A percentile compares a stretch with the other conserved stretches of the same genome.
These are phyloP conservation scores for Ramphastos sulfuratus DNA, from an alignment of 2,113 vertebrate species.

Conservation along the genomic window DNA sequence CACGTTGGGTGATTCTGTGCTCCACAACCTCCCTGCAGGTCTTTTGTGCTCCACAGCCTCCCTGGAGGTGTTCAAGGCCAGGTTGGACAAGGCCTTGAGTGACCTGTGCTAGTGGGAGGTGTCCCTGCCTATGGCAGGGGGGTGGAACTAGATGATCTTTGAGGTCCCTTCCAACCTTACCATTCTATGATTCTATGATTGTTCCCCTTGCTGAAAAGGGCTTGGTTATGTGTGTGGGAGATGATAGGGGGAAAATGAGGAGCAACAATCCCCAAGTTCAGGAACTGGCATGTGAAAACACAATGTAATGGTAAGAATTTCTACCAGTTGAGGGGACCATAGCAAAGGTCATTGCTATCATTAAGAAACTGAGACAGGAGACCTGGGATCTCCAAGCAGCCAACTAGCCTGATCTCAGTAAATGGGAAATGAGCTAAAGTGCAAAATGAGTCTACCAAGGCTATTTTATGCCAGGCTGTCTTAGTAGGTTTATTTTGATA, in stretches of 20 bases:
- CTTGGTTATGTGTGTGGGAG: rapidly evolving
- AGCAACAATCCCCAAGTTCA: background rate
- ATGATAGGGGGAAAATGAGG: background rate
- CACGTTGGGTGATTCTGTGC: no score
- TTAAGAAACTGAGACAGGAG: background rate
- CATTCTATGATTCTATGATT: background rate
- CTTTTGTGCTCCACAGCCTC: no score
- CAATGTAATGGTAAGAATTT: background rate
- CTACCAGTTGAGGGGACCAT: rapidly evolving
- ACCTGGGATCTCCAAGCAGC: slow-evolving; percentile 3
- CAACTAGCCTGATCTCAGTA: background rate
- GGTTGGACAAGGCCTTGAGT: no score
- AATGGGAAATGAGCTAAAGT: slow-evolving; percentile 8
- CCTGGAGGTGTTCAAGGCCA: no score
- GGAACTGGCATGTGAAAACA: background rate
- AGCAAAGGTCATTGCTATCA: background rate
- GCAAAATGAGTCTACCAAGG: slow-evolving; percentile 15
- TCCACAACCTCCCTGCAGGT: no score
- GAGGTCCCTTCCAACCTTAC: no score
- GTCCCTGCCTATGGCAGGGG: no score
- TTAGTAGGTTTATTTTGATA: slow-evolving; percentile 11
- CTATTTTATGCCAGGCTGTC: background rate
- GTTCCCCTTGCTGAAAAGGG: background rate
- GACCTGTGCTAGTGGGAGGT: no score
- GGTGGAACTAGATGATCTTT: no score